Base-by-base conservation (phyloP, 2,797 vertebrate species). In the Paedocypris micromegethes region DNA sequence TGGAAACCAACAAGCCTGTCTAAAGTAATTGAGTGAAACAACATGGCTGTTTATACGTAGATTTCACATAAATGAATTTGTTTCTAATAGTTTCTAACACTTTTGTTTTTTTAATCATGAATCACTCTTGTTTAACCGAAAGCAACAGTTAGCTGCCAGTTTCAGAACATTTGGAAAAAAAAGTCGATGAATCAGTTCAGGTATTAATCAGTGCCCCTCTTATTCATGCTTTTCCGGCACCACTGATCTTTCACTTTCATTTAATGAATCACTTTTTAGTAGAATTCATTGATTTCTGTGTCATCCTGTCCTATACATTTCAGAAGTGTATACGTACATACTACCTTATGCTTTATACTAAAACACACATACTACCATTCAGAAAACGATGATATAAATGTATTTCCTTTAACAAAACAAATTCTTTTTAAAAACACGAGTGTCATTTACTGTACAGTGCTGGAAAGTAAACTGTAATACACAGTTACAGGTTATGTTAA, bases 201-300 rank as follows among this genome's bases (percentile, higher is more conserved):
- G 23, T 23, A 23, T 23, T 69, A 61, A 52, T 58, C 77, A 71
- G 2, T 78, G 67, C 46, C 37, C 72, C 64, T 76, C 66, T 78
- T 76, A 69, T 72, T 78, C 77, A 74, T 54, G 53, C 46, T 74
- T 78, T 76, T 65, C 65, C 72, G 61, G 61, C 56, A 57, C 23
- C 50, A 59, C 41, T 61, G 49, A 62, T 42, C 37, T 42, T 69
- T 72, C 42, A 44, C 60, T 69, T 78, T 61, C 49, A 66, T 68
- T 78, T 72, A 53, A 78, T 78, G 72, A 73, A 74, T 69, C 74
- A 76, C 61, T 62, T 66, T 75, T 75, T 49, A 66, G 61, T 42
- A 68, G 77, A 78, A 75, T 56, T 64, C 23, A 7, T 51, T 62
- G 58, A 45, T 43, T n/a, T 55, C 5, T 38, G 50, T 46, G 9